Evolutionary conservation across 2,888 invertebrate species (phyloP).

Genomic region (Fragum sueziense): DNA sequence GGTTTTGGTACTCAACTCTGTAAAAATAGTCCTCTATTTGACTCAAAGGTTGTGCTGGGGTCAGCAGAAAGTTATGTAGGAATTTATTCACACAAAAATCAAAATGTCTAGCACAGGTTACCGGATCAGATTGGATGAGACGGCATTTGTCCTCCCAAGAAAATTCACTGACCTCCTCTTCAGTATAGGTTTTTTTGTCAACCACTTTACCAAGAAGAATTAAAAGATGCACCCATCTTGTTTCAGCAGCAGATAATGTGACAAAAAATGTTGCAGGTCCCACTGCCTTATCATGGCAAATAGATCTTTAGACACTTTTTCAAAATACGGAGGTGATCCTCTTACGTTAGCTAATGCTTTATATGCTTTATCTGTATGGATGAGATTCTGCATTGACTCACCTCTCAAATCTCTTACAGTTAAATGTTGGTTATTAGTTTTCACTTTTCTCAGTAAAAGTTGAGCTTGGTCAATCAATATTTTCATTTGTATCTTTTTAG

Average conservation of each 20-base stretch:
- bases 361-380: conserved; percentile 49
- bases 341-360: conserved; percentile 45
- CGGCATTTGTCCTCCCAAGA: conserved; percentile 41
- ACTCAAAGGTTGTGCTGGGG: conserved; percentile 34
- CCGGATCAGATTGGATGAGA: conserved; percentile 41
- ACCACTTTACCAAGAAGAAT: conserved; percentile 30
- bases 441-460: conserved; percentile 48
- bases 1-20: conserved; percentile 50
- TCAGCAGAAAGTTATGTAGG: conserved; percentile 26
- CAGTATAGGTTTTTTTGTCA: conserved; percentile 31
- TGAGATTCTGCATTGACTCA: conserved; percentile 5
- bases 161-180: conserved; percentile 38
- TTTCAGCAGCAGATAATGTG: conserved; percentile 62
- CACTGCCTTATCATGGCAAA: conserved; percentile 66
- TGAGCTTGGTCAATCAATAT: conserved; percentile 35
- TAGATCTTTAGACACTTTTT: conserved; percentile 56
- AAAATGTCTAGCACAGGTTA: conserved; percentile 37
- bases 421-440: conserved; percentile 29
- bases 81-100: conserved; percentile 33
- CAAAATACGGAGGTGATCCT: conserved; percentile 58
- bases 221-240: conserved; percentile 46
- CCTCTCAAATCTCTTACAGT: conserved; percentile 44
- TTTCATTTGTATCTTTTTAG: conserved; percentile 57
- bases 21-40: conserved; percentile 55
- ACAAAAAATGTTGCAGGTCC: conserved; percentile 56